Evolutionary conservation across 2,797 vertebrate species (phyloP), one percentile per base, ranked within the genome.

Genomic region (Acridotheres tristis): DNA sequence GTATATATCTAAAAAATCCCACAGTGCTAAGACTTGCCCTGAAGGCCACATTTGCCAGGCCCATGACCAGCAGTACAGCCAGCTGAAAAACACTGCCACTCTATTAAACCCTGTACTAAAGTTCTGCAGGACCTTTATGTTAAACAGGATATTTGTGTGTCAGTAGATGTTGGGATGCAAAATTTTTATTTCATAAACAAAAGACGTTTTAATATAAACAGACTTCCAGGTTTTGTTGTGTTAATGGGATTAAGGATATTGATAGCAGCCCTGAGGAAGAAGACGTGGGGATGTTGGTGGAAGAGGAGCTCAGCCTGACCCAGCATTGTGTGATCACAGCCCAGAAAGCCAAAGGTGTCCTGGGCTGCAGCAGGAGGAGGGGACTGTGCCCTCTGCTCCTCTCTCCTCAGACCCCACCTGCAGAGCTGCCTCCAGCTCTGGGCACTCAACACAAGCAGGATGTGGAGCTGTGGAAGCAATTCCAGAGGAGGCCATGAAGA

Each of bases 111-210:
- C 45, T n/a, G 7, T 13, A 17, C 29, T 74, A 3, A 89, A 67
- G 26, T 19, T 30, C 42, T 88, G 54, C 16, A 54, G 30, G 29
- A 67, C 15, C 40, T 71, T 73, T 80, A 34, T 88, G 34, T 62
- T 91, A 61, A 55, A 82, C 6, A 5, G 42, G 27, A 4, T 72
- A 90, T 89, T 85, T 91, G 65, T 85, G 34, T 89, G 72, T 36
- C 87, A 48, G 71, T 55, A 71, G 76, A 65, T 85, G 88, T 10
- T 77, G 43, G 62, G 61, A 88, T 80, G 65, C 89, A 92, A 83
- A 73, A 43, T 29, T 76, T 65, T 50, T 90, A 62, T 65, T 94
- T 94, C 55, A 59, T 85, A 88, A 88, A 79, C 73, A 86, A 93
- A 94, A 73, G 30, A 36, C 27, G 18, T 59, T 68, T 71, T 40